These are phyloP conservation scores for Rhamphomyia laevipes DNA, from an alignment of 2,888 invertebrate species.

Conservation along the genomic window DNA sequence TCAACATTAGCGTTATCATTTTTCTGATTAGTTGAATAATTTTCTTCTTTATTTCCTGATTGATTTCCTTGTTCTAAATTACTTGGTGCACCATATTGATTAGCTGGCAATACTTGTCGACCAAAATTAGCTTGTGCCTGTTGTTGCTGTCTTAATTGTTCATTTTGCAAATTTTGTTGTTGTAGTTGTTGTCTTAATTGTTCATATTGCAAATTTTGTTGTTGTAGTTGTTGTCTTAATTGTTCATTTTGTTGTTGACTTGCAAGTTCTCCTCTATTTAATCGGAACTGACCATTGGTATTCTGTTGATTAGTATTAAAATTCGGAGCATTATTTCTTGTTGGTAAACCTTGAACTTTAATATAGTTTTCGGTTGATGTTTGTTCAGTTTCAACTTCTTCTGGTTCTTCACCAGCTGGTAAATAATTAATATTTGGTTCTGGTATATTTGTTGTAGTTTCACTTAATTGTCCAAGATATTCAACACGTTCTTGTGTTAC, in stretches of 20 bases:
- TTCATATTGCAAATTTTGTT: neutral
- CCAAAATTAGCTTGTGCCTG: neutral
- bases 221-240: neutral
- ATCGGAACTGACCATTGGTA: conserved; percentile 2
- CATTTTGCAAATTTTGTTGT: neutral
- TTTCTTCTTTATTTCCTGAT: conserved; percentile 2
- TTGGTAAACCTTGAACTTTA: conserved; percentile 17
- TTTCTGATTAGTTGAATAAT: conserved; percentile 1
- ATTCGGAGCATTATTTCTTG: conserved; percentile 3
- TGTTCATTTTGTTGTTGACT: neutral
- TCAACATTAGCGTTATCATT: conserved; percentile 1
- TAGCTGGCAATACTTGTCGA: conserved; percentile 6
- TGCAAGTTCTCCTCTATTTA: neutral
- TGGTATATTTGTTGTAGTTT: neutral
- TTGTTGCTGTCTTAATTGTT: conserved; percentile 7
- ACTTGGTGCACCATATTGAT: conserved; percentile 8
- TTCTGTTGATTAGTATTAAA: conserved; percentile 4
- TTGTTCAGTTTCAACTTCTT: conserved; percentile 1
- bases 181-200: conserved; percentile 3
- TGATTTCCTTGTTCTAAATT: neutral
- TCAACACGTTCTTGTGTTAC: conserved; percentile 28
- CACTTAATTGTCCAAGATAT: conserved; percentile 22
- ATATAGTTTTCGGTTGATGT: conserved; percentile 10
- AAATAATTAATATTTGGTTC: neutral
- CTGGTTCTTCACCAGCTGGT: neutral